phyloP scores from a whole-genome alignment of 2,888 invertebrate genomes.

The Lissocephala sabroskyi region DNA sequence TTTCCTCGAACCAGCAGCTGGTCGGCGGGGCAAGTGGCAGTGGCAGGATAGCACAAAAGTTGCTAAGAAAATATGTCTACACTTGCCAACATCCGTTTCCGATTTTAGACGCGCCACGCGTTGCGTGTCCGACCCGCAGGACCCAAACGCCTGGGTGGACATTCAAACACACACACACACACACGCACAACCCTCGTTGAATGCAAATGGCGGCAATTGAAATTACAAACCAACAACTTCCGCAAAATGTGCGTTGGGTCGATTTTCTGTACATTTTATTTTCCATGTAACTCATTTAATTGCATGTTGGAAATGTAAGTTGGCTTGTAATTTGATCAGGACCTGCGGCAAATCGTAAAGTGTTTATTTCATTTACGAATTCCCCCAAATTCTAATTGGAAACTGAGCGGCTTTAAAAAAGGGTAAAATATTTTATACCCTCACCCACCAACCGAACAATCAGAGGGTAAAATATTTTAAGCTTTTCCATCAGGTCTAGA shows the following conservation, averaged over 20 bases:
- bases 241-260: constrained; percentile 36
- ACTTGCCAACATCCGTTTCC: constrained; percentile 55
- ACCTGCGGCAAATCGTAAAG: background rate
- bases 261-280: constrained; percentile 23
- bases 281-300: constrained; percentile 20
- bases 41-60: constrained; percentile 21
- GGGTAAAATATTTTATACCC: no score
- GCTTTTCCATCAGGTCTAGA: no score
- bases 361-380: constrained; percentile 30
- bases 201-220: constrained; percentile 48
- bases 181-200: constrained; percentile 22
- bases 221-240: constrained; percentile 52
- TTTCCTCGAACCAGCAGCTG: constrained; percentile 4
- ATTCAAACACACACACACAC: constrained; percentile 8
- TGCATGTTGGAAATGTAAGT: constrained; percentile 16
- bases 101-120: constrained; percentile 26
- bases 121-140: constrained; percentile 5
- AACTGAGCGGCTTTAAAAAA: no score
- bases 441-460: no score
- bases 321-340: constrained; percentile 1
- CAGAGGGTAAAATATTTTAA: no score
- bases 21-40: constrained; percentile 4
- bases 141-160: background rate
- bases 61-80: constrained; percentile 54
- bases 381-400: no score